Conservation (phyloP, 2,888 invertebrate genomes). For the Pachymerium ferrugineum region DNA sequence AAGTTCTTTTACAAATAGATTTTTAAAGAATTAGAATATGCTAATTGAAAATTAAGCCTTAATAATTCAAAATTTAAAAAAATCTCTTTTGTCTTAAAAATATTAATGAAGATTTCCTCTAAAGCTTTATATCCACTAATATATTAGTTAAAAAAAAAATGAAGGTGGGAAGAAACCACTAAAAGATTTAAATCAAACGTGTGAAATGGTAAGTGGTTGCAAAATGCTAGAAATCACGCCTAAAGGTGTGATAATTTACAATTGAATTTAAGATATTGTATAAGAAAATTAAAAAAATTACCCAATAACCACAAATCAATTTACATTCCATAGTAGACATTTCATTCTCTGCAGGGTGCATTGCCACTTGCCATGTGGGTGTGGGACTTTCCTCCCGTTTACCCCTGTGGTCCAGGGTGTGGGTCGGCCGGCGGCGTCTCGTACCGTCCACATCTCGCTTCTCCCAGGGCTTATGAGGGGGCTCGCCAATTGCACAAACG, state of each 20-base stretch:
- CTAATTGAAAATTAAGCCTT: constrained; percentile 23
- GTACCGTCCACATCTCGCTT: constrained; percentile 4
- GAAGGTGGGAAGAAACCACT: background rate
- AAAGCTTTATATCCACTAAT: background rate
- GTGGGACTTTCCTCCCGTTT: constrained; percentile 10
- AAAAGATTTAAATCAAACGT: background rate
- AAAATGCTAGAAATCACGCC: background rate
- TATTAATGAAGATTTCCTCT: background rate
- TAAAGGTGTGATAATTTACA: constrained; percentile 22
- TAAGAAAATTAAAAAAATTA: background rate
- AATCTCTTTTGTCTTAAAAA: background rate
- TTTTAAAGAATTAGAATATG: background rate
- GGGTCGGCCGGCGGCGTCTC: constrained; percentile 22
- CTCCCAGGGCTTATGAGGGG: background rate
- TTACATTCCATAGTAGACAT: constrained; percentile 11
- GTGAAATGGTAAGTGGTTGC: constrained; percentile 15
- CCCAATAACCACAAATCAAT: constrained; percentile 23
- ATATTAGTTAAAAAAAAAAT: background rate
- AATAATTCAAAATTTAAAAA: background rate
- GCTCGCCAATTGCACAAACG: constrained; percentile 2
- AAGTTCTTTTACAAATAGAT: background rate
- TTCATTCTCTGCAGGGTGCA: constrained; percentile 5
- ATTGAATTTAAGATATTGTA: background rate
- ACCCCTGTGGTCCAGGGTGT: constrained; percentile 27
- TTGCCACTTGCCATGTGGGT: constrained; percentile 25